Base-by-base conservation (phyloP, 2,797 vertebrate genomes). In the Limosa lapponica region DNA sequence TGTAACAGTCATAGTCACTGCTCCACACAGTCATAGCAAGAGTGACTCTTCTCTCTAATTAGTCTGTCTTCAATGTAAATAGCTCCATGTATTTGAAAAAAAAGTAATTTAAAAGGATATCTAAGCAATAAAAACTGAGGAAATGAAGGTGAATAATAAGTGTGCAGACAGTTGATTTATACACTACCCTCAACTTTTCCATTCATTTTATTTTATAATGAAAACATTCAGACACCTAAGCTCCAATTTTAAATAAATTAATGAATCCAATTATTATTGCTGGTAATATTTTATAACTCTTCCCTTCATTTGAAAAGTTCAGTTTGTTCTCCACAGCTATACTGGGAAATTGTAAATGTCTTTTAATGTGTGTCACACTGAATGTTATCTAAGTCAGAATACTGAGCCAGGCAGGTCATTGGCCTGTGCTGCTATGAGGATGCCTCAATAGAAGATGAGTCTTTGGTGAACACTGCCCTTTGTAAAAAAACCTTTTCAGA, bases 121-220 rank as follows among this genome's bases (percentile, higher is more conserved):
- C 34, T 59, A 67, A 44, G 2, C 3, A 79, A 5, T 17, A 82
- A 54, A 3, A 34, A 27, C 8, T 43, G 12, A 51, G 51, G 8
- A 77, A 66, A 70, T 44, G 0, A 80, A 73, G 5, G 16, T 62
- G 13, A 85, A 72, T 19, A 23, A 2, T 30, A 34, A n/a, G 7
- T 28, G 13, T n/a, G 36, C 11, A 15, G 3, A 51, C 2, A 36
- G 16, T 2, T 46, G 46, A 43, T 13, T 48, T 22, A 36, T 1
- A 7, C 3, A 55, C 1, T 1, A 7, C 4, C 48, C 1, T 37
- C 1, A 55, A 48, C 1, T 67, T 89, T 87, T 77, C 27, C 5
- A 36, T 34, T 58, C 6, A 18, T 24, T 73, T 51, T 54, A 8
- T 30, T 65, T 80, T 39, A 18, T n/a, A 30, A 49, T 24, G 2